Conservation (phyloP, 2,888 invertebrate species). For the Neelides folsomi region DNA sequence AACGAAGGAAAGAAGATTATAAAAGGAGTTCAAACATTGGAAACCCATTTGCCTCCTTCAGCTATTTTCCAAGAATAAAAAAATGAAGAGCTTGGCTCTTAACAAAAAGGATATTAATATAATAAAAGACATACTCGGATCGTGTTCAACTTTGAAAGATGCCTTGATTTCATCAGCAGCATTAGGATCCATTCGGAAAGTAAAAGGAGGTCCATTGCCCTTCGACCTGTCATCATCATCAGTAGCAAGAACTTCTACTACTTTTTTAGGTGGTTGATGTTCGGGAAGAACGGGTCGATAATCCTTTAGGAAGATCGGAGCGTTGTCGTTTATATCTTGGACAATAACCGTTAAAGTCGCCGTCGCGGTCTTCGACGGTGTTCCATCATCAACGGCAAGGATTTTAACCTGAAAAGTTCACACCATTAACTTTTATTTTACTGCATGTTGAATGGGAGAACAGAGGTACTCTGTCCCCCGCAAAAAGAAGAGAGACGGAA, state of each 20-base stretch:
- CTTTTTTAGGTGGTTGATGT: constrained; percentile 70
- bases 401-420: constrained; percentile 57
- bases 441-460: neutral
- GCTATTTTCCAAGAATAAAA: no score
- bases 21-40: neutral
- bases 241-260: constrained; percentile 82
- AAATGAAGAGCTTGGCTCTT: no score
- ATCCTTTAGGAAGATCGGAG: constrained; percentile 82
- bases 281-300: constrained; percentile 85
- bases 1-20: neutral
- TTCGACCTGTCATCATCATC: constrained; percentile 88
- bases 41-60: neutral
- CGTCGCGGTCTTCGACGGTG: constrained; percentile 83
- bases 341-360: constrained; percentile 87
- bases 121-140: constrained; percentile 57
- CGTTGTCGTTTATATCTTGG: constrained; percentile 89
- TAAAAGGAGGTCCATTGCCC: constrained; percentile 93
- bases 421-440: no score
- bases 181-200: constrained; percentile 81
- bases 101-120: no score
- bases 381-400: constrained; percentile 84
- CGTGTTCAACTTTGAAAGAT: constrained; percentile 91
- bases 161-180: constrained; percentile 85
- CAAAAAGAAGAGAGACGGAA: neutral
- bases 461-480: neutral